Evolutionary conservation across 2,888 invertebrate genomes (phyloP), one percentile per base, ranked within the genome.

Genomic region (Dryobota labecula): DNA sequence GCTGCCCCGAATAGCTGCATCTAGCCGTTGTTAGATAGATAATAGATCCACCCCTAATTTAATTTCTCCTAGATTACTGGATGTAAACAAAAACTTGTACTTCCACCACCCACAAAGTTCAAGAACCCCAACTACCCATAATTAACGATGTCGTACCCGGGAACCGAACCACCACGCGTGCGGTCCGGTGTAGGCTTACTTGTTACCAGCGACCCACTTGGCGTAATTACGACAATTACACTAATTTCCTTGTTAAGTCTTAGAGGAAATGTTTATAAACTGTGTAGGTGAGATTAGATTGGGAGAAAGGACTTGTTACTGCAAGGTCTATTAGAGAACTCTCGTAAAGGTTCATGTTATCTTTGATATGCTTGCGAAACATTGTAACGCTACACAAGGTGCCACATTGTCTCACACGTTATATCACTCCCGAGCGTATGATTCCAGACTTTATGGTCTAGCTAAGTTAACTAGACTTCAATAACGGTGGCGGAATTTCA

Each of bases 161-260:
- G 84, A 80, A 60, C 66, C 62, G 60, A 80, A 76, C 72, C 76
- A 47, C 65, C 73, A 80, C 84, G 86, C 87, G 89, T 87, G 89
- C 81, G 84, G 84, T 85, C 88, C 88, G 85, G 87, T 85, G 82
- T 70, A 74, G 61, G 68, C 72, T 78, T 75, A 76, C 74, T 85
- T 74, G 80, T 80, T 71, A 69, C 82, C 78, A 75, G 60, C 78
- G 83, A 60, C 62, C 84, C 84, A 85, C 78, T 85, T 84, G 78
- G 56, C 66, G 61, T 85, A 84, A 85, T 85, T 86, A 86, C 69
- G 56, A 54, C 80, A 86, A 84, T 86, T 85, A 85, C 49, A 75
- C 75, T 83, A 84, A 84, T 86, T 86, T 84, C 83, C 86, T 86
- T 76, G 82, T 86, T 86, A 86, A 76, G 64, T 75, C 69, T 72